Conservation (phyloP, 2,888 invertebrate genomes). For the Himalopsyche tibetana region DNA sequence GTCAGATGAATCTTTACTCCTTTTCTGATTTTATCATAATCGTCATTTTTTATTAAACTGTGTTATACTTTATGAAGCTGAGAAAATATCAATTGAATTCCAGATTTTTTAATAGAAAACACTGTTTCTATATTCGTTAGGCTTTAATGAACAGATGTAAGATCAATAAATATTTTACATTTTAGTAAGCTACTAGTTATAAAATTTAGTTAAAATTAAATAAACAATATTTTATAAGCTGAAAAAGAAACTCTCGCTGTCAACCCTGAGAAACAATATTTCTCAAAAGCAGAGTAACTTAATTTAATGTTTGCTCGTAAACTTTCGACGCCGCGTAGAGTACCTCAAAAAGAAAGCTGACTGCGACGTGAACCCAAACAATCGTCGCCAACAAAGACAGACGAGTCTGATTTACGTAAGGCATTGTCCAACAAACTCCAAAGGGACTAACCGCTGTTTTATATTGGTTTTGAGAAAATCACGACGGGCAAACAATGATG, state of each 20-base stretch:
- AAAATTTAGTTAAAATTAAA: too few species aligned
- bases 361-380: constrained; percentile 21
- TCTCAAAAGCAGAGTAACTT: neutral
- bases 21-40: too few species aligned
- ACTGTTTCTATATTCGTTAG: too few species aligned
- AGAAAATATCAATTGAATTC: too few species aligned
- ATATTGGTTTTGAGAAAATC: constrained; percentile 15
- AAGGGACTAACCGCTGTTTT: constrained; percentile 19
- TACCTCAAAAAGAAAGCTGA: constrained; percentile 31
- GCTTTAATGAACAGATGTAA: too few species aligned
- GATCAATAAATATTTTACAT: too few species aligned
- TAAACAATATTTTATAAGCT: too few species aligned
- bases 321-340: constrained; percentile 8
- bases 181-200: too few species aligned
- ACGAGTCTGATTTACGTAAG: constrained; percentile 25
- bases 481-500: neutral
- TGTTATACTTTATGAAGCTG: too few species aligned
- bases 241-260: neutral
- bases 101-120: too few species aligned
- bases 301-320: constrained; percentile 41
- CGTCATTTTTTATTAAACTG: too few species aligned
- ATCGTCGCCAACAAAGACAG: constrained; percentile 12
- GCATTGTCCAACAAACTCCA: constrained; percentile 19
- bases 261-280: neutral
- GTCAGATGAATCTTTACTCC: too few species aligned